phyloP scores from a whole-genome alignment of 2,797 vertebrate genomes.

The Cheirogaleus major region DNA sequence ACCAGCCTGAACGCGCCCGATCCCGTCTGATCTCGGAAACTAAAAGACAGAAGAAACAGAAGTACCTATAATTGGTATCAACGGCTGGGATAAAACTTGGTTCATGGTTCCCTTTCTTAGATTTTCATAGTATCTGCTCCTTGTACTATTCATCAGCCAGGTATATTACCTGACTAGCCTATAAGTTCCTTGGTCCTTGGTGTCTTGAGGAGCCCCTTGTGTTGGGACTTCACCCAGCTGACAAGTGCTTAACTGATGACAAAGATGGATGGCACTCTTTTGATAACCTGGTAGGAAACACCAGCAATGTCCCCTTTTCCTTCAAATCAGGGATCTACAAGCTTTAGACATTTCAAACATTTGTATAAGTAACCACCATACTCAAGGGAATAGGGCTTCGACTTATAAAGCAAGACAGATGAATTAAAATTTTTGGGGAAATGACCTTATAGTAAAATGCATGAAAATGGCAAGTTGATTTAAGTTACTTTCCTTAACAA shows the following conservation, averaged over 20 bases:
- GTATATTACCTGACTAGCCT: background rate
- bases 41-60: conserved; percentile 9
- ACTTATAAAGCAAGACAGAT: background rate
- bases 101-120: background rate
- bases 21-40: too few relatives aligned
- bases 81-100: background rate
- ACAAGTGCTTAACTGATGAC: background rate
- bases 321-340: background rate
- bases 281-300: background rate
- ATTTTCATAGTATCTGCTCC: background rate
- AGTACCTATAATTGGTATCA: background rate
- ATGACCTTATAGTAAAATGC: background rate
- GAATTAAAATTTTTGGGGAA: background rate
- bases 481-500: conserved; percentile 5
- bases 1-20: too few relatives aligned
- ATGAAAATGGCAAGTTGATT: background rate
- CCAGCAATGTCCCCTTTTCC: background rate
- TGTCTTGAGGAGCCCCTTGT: background rate
- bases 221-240: background rate
- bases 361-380: background rate
- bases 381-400: background rate
- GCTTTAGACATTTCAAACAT: background rate
- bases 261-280: background rate
- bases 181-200: background rate
- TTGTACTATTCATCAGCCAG: background rate